Evolutionary conservation across 2,113 vertebrate genomes (phyloP).

Genomic region (Uropsilus gracilis): DNA sequence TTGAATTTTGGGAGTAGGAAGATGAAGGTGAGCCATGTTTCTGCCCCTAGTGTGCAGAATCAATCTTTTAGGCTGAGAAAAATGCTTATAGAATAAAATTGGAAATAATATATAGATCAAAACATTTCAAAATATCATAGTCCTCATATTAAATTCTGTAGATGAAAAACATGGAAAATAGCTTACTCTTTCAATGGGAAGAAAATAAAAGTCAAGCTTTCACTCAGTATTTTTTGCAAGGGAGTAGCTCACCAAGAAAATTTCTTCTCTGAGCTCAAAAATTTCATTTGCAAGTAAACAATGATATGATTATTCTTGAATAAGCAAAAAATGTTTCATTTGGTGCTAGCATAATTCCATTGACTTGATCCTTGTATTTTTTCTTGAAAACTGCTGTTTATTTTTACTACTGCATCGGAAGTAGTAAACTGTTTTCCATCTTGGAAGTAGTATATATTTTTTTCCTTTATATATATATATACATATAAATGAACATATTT

Average conservation of each 20-base stretch:
- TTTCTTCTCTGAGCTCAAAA: not conserved
- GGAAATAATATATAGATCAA: not conserved
- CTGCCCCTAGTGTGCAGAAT: not conserved
- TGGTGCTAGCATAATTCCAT: not conserved
- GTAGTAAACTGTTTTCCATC: too few relatives aligned
- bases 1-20: not conserved
- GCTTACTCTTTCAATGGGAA: not conserved
- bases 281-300: not conserved
- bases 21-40: not conserved
- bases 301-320: not conserved
- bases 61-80: not conserved
- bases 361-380: conserved; percentile 22
- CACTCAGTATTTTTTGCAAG: not conserved
- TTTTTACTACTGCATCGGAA: conserved; percentile 8
- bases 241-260: not conserved
- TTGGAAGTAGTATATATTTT: not conserved
- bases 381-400: not conserved
- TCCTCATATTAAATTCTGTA: not conserved
- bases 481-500: not conserved
- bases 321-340: conserved; percentile 37
- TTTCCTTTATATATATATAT: not conserved
- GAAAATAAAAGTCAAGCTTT: not conserved
- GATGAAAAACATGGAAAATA: not conserved
- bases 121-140: not conserved
- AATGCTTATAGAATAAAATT: not conserved